Evolutionary conservation across 2,113 vertebrate genomes (phyloP), one percentile per base, ranked within the genome.

Genomic region (Anser cygnoides): DNA sequence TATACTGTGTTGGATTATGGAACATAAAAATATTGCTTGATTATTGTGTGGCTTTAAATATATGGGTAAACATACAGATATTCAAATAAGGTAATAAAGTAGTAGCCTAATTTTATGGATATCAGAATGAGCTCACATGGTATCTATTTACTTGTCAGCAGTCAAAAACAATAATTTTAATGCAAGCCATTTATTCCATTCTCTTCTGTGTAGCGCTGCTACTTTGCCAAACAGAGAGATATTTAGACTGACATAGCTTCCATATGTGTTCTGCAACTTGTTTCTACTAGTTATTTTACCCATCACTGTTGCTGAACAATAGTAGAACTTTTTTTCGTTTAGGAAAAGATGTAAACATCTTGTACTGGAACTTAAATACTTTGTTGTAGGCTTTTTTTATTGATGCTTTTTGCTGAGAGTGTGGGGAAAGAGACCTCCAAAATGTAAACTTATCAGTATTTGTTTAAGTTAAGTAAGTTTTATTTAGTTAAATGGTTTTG

Each of bases 121-220:
- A 90, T 92, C 67, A 76, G 41, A 92, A 82, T 71, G 74, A 84
- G 41, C 58, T 96, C 90, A 91, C 49, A 50, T 95, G 87, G 89
- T 86, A 95, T 84, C 90, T 92, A 82, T 97, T 97, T 96, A 92
- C 67, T 95, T 96, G 89, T 86, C 92, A 80, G 80, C 95, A 94
- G 84, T 96, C 89, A 93, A 89, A 94, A 76, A 1, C 61, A 89
- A 54, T 91, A 75, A 84, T 92, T 96, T 93, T 88, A 89, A 92
- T 90, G 78, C 77, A 92, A 91, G 71, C 61, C 9, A 18, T 85
- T 95, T 93, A 85, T 1, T 94, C 84, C 20, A 0, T 89, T 92
- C 65, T 92, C 67, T 95, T 94, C 73, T 78, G 43, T 88, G 54
- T 74, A 84, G 59, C 79, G 54, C 73, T 93, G 74, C 84, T 95